Evolutionary conservation across 2,797 vertebrate genomes (phyloP).

Genomic region (Bradypus variegatus): DNA sequence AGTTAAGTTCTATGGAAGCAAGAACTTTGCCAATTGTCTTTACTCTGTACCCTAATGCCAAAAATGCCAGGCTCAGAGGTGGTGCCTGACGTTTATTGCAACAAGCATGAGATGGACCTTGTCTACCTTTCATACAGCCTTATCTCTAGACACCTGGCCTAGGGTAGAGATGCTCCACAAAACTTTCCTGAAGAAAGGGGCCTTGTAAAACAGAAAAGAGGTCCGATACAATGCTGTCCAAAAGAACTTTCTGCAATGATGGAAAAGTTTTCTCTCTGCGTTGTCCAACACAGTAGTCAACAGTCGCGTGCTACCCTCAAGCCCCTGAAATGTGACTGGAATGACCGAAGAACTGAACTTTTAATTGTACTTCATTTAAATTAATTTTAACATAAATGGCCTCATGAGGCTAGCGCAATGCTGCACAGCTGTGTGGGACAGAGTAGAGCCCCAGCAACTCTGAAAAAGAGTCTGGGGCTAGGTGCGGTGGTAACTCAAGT

Average conservation of each 20-base stretch:
- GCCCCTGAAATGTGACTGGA: background rate
- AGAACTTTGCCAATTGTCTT: background rate
- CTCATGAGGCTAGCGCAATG: background rate
- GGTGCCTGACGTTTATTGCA: background rate
- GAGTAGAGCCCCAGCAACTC: background rate
- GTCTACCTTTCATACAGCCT: background rate
- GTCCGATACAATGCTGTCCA: background rate
- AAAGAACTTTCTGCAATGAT: background rate
- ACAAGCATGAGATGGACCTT: background rate
- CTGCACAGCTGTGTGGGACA: background rate
- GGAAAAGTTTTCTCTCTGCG: background rate
- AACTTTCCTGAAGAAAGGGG: background rate
- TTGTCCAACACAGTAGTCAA: background rate
- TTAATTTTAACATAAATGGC: background rate
- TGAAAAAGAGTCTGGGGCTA: background rate
- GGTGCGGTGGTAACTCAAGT: background rate
- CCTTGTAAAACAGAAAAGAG: background rate
- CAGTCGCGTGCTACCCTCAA: background rate
- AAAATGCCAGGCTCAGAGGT: background rate
- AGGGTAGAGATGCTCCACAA: background rate
- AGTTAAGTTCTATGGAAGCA: background rate
- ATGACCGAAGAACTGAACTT: background rate
- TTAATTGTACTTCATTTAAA: background rate
- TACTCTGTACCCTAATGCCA: background rate
- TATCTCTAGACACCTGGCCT: background rate